Base-by-base conservation (phyloP, 2,797 vertebrate genomes). In the Oryzias sinensis region DNA sequence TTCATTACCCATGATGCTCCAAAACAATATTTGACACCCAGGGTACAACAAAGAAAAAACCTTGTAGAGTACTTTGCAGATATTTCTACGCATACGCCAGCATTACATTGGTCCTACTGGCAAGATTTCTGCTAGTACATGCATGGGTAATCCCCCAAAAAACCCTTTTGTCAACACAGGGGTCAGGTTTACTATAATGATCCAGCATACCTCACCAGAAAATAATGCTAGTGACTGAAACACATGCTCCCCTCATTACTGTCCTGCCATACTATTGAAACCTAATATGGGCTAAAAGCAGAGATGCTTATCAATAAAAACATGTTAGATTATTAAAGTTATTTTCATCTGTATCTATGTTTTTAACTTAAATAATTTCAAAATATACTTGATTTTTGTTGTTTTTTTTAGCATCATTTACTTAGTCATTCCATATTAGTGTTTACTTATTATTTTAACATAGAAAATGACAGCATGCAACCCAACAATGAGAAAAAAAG, bases 1-100 rank as follows among this genome's bases (percentile, higher is more conserved):
- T 79, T 60, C 56, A 69, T 90, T 89, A 89, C 76, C 85, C 79
- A 85, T 40, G 46, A 62, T 77, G 74, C 76, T 63, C 56, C 59
- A 52, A 41, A 61, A 17, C 0, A 4, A 2, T n/a, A 48, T 51
- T 51, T 44, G 1, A 42, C 50, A 13, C 14, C 22, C 18, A 11
- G 25, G 8, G 45, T 24, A 41, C 22, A n/a, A 59, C 20, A 4
- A 27, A 14, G 44, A 22, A 50, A 66, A 56, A 27, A 1, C 25
- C 25, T 27, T 27, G 5, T 27, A 27, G 29, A 33, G 7, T 33
- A 11, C 2, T 33, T 33, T 33, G 43, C 37, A 55, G 29, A 50
- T 55, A 49, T 66, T 59, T 56, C 59, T n/a, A 60, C 43, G 51
- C 44, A 59, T 20, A 63, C 46, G 54, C 40, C 16, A 33, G 14